Conservation (phyloP, 1,140 invertebrate species). For the Euwallacea similis region DNA sequence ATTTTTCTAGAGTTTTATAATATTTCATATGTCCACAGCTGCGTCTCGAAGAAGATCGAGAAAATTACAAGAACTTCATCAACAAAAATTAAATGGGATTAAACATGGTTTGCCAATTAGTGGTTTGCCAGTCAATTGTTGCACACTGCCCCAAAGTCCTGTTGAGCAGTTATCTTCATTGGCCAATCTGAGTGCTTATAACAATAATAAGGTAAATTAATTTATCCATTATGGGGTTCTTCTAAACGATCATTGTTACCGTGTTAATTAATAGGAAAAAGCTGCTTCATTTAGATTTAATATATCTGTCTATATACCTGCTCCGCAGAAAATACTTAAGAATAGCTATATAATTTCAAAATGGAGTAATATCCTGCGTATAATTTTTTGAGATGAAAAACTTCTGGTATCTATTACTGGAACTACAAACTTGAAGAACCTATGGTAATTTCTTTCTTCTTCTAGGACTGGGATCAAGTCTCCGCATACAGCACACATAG, state of each 20-base stretch:
- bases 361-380: no score
- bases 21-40: slow-evolving; percentile 52
- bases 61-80: slow-evolving; percentile 74
- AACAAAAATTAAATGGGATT: slow-evolving; percentile 63
- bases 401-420: no score
- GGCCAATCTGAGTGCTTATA: slow-evolving; percentile 76
- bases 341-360: no score
- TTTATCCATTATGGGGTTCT: not conserved
- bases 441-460: not conserved
- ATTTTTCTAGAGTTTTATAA: no score
- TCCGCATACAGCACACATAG: slow-evolving; percentile 88
- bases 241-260: no score
- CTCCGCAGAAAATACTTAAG: no score
- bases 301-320: not conserved
- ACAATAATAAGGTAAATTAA: slow-evolving; percentile 66
- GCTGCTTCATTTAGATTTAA: not conserved
- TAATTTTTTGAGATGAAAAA: not conserved
- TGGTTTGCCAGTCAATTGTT: slow-evolving; percentile 73
- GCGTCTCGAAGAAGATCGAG: slow-evolving; percentile 71
- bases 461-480: slow-evolving; percentile 87
- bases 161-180: slow-evolving; percentile 75
- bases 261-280: not conserved
- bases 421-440: no score
- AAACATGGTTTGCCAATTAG: slow-evolving; percentile 67
- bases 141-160: slow-evolving; percentile 71